Conservation (phyloP, 2,888 invertebrate genomes). For the Hedychridium roseum region DNA sequence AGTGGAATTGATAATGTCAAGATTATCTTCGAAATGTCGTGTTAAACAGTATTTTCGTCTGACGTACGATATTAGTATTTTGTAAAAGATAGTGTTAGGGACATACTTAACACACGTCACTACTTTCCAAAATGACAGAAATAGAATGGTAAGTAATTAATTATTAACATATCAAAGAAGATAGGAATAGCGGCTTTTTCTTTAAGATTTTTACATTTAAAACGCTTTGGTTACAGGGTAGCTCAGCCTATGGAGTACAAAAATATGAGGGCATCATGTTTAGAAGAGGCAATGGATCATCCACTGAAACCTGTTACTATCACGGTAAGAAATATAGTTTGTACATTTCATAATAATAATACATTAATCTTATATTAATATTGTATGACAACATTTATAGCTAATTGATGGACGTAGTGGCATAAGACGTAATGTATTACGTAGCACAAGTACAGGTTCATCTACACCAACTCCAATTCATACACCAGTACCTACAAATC, state of each 20-base stretch:
- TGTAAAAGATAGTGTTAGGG: no score
- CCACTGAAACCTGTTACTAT: slow-evolving; percentile 68
- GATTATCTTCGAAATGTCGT: no score
- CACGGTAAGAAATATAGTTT: slow-evolving; percentile 52
- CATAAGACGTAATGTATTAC: slow-evolving; percentile 65
- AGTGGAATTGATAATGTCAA: no score
- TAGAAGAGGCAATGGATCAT: slow-evolving; percentile 67
- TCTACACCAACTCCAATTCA: slow-evolving; percentile 63
- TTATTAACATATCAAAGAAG: neutral
- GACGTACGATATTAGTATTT: no score
- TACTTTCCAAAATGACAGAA: slow-evolving; percentile 48
- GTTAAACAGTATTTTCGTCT: no score
- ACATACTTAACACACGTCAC: no score
- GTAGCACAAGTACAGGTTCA: slow-evolving; percentile 66
- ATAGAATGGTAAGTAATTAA: slow-evolving; percentile 45
- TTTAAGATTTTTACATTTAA: neutral
- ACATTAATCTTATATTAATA: slow-evolving; percentile 6
- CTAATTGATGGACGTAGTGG: slow-evolving; percentile 67
- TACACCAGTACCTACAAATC: slow-evolving; percentile 56
- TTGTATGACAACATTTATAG: slow-evolving; percentile 50
- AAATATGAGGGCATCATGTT: slow-evolving; percentile 26
- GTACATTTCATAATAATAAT: slow-evolving; percentile 2
- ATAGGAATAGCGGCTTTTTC: neutral
- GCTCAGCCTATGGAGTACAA: slow-evolving; percentile 46
- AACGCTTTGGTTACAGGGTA: slow-evolving; percentile 40